phyloP scores from a whole-genome alignment of 2,888 invertebrate genomes.

The Spisula solida region DNA sequence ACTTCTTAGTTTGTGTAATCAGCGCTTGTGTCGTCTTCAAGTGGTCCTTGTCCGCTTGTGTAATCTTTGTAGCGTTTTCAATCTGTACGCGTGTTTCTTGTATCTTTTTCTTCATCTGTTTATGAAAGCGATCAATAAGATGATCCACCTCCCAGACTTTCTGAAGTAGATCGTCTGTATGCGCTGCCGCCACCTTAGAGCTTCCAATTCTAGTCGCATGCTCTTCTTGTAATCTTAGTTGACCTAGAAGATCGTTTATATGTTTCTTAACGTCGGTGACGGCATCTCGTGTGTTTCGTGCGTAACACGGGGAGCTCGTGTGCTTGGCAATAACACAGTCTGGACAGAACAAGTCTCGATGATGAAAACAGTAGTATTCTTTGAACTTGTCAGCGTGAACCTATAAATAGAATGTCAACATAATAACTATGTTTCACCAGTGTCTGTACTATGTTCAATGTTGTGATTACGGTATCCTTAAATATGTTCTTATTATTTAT shows the following conservation, averaged over 20 bases:
- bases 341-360: slow-evolving; percentile 67
- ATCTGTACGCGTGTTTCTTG: slow-evolving; percentile 67
- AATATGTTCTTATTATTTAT: no score
- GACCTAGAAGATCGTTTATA: slow-evolving; percentile 65
- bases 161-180: slow-evolving; percentile 67
- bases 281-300: slow-evolving; percentile 62
- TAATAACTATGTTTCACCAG: no score
- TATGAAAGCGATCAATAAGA: slow-evolving; percentile 64
- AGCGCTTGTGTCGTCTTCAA: slow-evolving; percentile 62
- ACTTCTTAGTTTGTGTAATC: slow-evolving; percentile 65
- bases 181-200: slow-evolving; percentile 63
- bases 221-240: slow-evolving; percentile 68
- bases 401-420: slow-evolving; percentile 33
- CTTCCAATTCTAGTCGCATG: slow-evolving; percentile 56
- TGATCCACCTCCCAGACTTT: slow-evolving; percentile 71
- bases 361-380: slow-evolving; percentile 71
- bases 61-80: slow-evolving; percentile 65
- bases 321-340: slow-evolving; percentile 73
- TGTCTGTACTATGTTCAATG: no score
- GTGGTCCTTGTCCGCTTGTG: slow-evolving; percentile 58
- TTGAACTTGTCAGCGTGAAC: slow-evolving; percentile 70
- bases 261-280: slow-evolving; percentile 67
- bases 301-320: slow-evolving; percentile 66
- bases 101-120: slow-evolving; percentile 68
- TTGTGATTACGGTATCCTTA: no score